Percentiles rank a stretch among this genome's conserved stretches.
These are phyloP conservation scores for Lasioglossum calceatum DNA, from an alignment of 2,888 invertebrate genomes.

Conservation along the genomic window DNA sequence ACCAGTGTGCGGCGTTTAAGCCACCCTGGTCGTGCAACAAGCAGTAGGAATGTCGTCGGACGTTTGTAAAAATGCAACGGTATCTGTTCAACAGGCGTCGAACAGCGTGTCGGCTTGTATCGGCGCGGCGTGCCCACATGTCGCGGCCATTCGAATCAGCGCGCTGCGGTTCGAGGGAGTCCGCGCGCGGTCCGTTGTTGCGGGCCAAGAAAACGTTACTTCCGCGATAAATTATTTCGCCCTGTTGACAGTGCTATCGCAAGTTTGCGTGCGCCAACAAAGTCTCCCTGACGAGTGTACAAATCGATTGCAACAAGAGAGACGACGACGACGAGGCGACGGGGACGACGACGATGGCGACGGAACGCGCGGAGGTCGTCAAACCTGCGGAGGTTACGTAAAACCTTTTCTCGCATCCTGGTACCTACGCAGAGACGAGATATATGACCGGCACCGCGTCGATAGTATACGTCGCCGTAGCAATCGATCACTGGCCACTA, in stretches of 20 bases:
- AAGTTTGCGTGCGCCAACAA: slow-evolving; percentile 49
- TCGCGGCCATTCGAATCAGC: slow-evolving; percentile 36
- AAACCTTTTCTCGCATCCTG: slow-evolving; percentile 57
- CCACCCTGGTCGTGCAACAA: slow-evolving; percentile 11
- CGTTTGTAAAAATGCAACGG: neutral
- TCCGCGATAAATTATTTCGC: slow-evolving; percentile 67
- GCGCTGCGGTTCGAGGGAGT: slow-evolving; percentile 30
- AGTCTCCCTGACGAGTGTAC: slow-evolving; percentile 62
- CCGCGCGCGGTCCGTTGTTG: slow-evolving; percentile 39
- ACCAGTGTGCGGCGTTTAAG: neutral
- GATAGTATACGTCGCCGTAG: slow-evolving; percentile 54
- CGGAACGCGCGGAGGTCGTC: slow-evolving; percentile 64
- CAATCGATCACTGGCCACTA: slow-evolving; percentile 62
- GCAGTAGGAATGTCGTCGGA: slow-evolving; percentile 35
- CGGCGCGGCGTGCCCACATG: slow-evolving; percentile 61
- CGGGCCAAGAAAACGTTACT: slow-evolving; percentile 42
- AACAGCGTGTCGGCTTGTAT: slow-evolving; percentile 66
- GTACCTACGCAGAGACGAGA: slow-evolving; percentile 52
- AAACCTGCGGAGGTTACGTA: slow-evolving; percentile 67
- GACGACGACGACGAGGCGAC: slow-evolving; percentile 29
- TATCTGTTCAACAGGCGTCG: slow-evolving; percentile 16
- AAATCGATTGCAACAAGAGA: slow-evolving; percentile 63
- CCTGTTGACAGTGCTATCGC: slow-evolving; percentile 57
- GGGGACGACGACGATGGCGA: slow-evolving; percentile 21
- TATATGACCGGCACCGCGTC: slow-evolving; percentile 54